Evolutionary conservation across 2,797 vertebrate species (phyloP), one percentile per base, ranked within the genome.

Genomic region (Dryobates pubescens): DNA sequence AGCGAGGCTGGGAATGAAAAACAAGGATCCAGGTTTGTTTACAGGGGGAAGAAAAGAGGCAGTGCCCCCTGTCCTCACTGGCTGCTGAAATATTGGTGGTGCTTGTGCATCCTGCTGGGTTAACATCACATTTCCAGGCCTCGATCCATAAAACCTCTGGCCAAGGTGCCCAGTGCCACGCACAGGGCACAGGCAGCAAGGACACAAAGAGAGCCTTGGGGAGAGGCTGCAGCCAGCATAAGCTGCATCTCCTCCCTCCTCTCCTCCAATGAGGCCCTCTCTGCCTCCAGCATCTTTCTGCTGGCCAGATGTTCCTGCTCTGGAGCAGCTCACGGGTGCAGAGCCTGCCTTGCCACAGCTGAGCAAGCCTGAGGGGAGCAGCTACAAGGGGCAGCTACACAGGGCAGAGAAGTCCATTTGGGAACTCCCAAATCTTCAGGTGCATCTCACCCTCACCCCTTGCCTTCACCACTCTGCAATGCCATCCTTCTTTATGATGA

Each of bases 21-120:
- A 96, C 96, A 96, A 96, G 93, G 36, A 94, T 97, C 80, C 85
- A 71, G 30, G 63, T 96, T 73, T 96, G 94, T 97, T 97, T 96
- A 96, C 85, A 32, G 81, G 90, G 74, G 13, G 49, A 58, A 45
- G 59, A 9, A 9, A 71, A 53, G 41, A 19, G 73, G 36, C 3
- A 56, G 29, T 72, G 89, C 89, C 83, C 76, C 65, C 72, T 41
- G 83, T 96, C 92, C 86, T 97, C 90, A 67, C 88, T 88, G 75
- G 2, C 2, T 43, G 17, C 5, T 87, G 89, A 95, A 97, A 96
- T 95, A 97, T 95, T 95, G 73, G 94, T 76, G 59, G 49, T 6
- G 38, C 70, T 84, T 32, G 73, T 51, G 69, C 11, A 59, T 0
- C 1, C 38, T 63, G 85, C 87, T 43, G 85, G 57, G 91, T 89